Conservation (phyloP, 2,113 vertebrate species). For the Holacanthus passer region DNA sequence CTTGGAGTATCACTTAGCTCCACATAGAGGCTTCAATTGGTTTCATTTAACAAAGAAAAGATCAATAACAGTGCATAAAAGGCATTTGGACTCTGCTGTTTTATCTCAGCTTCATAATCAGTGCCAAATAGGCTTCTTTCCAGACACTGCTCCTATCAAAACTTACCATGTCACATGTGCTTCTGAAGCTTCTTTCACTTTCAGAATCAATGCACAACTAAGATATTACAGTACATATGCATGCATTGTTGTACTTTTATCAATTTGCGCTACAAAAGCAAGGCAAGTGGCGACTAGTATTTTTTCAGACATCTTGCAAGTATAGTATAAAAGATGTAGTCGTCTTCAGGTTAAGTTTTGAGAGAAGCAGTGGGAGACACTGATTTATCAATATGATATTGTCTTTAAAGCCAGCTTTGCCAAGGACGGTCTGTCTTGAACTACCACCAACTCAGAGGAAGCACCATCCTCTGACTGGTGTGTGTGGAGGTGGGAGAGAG, state of each 20-base stretch:
- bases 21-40: neutral
- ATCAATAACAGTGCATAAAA: neutral
- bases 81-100: neutral
- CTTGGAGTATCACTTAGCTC: neutral
- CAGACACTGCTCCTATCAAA: constrained; percentile 46
- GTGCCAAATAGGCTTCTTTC: constrained; percentile 7
- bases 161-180: constrained; percentile 32
- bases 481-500: constrained; percentile 52
- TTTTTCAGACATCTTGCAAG: constrained; percentile 59
- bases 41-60: constrained; percentile 6
- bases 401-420: constrained; percentile 15
- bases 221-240: constrained; percentile 57
- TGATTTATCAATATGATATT: constrained; percentile 7
- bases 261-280: constrained; percentile 59
- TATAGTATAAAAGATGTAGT: constrained; percentile 53
- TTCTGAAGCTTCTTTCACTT: constrained; percentile 42
- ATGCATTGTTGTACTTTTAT: constrained; percentile 66
- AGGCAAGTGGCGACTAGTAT: constrained; percentile 49
- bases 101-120: neutral
- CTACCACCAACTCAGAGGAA: constrained; percentile 51
- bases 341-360: constrained; percentile 45
- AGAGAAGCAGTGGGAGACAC: constrained; percentile 39
- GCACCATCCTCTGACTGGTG: constrained; percentile 54
- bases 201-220: constrained; percentile 50
- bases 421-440: constrained; percentile 38